Evolutionary conservation across 2,888 invertebrate species (phyloP).

Genomic region (Sycophila texana): DNA sequence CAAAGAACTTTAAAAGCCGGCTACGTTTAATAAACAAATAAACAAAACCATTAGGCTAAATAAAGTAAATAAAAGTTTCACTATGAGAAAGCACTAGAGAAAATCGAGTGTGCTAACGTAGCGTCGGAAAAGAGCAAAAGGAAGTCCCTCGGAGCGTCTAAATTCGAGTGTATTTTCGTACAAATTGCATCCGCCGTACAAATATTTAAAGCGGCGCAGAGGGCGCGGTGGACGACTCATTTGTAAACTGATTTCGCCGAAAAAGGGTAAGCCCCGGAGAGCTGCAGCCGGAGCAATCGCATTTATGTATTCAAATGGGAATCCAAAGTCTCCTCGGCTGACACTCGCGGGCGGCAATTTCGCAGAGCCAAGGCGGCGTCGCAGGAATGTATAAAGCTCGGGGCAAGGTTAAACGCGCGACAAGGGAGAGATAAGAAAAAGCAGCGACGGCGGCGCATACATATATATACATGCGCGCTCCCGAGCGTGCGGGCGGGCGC

Average conservation of each 20-base stretch:
- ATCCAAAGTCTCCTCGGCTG: constrained; percentile 46
- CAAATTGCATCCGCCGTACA: too few relatives aligned
- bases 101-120: too few relatives aligned
- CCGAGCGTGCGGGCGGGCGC: not conserved
- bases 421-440: not conserved
- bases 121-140: too few relatives aligned
- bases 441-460: not conserved
- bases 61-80: too few relatives aligned
- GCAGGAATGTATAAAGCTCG: constrained; percentile 43
- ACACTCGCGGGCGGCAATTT: constrained; percentile 50
- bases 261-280: constrained; percentile 9
- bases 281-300: constrained; percentile 2
- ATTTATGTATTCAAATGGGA: constrained; percentile 54
- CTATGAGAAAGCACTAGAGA: too few relatives aligned
- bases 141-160: too few relatives aligned
- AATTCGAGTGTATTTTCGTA: too few relatives aligned
- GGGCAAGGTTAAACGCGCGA: constrained; percentile 47
- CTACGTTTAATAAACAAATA: too few relatives aligned
- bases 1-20: too few relatives aligned
- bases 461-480: not conserved
- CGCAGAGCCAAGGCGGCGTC: not conserved
- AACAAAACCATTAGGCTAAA: too few relatives aligned
- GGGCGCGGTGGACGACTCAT: not conserved
- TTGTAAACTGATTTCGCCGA: constrained; percentile 35
- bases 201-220: too few relatives aligned